Percentiles rank a stretch among this genome's conserved stretches.
Conservation (phyloP, 37 sponge, comb jelly and placozoan genomes). For the Hexactinellida sp. region DNA sequence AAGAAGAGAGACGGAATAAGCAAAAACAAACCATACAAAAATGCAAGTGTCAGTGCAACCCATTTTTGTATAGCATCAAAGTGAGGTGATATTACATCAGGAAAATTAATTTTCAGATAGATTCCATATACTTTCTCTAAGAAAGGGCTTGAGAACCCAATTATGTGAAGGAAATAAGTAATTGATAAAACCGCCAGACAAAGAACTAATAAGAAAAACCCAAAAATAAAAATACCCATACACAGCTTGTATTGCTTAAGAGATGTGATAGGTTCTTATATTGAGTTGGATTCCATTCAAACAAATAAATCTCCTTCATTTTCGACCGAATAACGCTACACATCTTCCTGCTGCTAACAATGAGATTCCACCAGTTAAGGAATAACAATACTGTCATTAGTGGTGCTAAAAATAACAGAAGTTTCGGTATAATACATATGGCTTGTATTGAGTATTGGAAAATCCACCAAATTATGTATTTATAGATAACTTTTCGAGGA, state of each 20-base stretch:
- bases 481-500: not conserved
- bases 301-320: not conserved
- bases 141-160: too few species aligned
- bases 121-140: too few species aligned
- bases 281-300: not conserved
- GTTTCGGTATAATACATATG: not conserved
- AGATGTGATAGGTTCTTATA: not conserved
- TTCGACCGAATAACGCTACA: not conserved
- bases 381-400: not conserved
- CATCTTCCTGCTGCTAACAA: not conserved
- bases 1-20: too few species aligned
- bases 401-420: not conserved
- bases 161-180: too few species aligned
- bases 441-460: not conserved
- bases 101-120: too few species aligned
- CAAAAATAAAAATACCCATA: not conserved
- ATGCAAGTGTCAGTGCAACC: too few species aligned
- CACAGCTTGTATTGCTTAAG: not conserved
- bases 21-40: too few species aligned
- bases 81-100: too few species aligned
- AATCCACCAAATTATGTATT: not conserved
- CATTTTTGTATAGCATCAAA: too few species aligned
- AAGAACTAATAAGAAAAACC: not conserved
- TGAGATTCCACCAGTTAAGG: not conserved
- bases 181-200: too few species aligned